These are phyloP conservation scores for Sympetrum striolatum DNA, from an alignment of 2,888 invertebrate genomes.

Conservation along the genomic window DNA sequence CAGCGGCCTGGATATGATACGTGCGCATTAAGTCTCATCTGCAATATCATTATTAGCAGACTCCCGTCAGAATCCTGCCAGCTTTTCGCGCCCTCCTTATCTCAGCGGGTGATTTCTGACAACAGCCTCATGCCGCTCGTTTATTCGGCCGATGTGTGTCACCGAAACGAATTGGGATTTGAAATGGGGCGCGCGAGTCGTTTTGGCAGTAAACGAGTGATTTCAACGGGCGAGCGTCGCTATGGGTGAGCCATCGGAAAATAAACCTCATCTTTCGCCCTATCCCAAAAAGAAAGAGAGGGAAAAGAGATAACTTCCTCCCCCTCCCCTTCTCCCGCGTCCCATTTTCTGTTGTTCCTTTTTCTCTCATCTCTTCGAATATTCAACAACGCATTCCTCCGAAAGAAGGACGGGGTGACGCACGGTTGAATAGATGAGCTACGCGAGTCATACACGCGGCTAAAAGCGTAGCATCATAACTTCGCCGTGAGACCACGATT, in stretches of 20 bases:
- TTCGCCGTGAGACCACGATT: not conserved
- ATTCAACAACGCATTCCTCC: constrained; percentile 6
- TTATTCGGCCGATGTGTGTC: not conserved
- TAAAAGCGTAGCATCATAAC: not conserved
- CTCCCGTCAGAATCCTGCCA: not conserved
- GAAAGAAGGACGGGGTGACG: constrained; percentile 6
- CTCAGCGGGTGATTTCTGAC: not conserved
- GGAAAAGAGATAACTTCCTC: not conserved
- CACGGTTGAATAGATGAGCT: not conserved
- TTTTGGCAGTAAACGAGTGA: not conserved
- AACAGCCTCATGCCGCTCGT: not conserved
- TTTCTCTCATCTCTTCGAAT: not conserved
- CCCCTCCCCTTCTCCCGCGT: not conserved
- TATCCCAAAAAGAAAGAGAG: not conserved
- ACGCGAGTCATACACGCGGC: not conserved
- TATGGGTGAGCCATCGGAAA: not conserved
- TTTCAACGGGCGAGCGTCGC: not conserved
- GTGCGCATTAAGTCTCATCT: not conserved
- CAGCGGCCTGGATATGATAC: not conserved
- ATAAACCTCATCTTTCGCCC: not conserved
- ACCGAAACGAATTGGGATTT: not conserved
- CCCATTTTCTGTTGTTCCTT: not conserved
- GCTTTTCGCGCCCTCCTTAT: not conserved
- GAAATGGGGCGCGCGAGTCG: not conserved
- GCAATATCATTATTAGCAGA: not conserved